Conservation (phyloP, 1,140 invertebrate species). For the Hypothenemus hampei region DNA sequence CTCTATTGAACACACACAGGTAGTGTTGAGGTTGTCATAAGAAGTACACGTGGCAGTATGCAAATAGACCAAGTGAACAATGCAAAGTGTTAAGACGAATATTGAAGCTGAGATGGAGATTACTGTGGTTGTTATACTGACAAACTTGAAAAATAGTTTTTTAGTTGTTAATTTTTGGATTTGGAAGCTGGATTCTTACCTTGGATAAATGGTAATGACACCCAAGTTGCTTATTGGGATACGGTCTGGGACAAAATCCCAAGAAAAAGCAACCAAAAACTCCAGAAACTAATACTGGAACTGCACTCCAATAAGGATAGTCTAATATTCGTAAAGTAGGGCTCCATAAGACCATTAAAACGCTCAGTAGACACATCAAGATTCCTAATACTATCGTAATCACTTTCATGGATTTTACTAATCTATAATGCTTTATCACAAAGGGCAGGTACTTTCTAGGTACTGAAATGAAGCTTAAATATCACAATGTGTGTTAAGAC, state of each 20-base stretch:
- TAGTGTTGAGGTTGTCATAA: constrained; percentile 37
- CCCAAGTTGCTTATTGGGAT: constrained; percentile 43
- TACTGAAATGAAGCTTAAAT: constrained; percentile 32
- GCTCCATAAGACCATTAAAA: constrained; percentile 57
- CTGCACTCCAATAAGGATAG: constrained; percentile 61
- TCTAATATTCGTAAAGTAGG: constrained; percentile 54
- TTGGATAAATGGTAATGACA: constrained; percentile 44
- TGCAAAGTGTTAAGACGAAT: constrained; percentile 45
- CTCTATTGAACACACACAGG: constrained; percentile 38
- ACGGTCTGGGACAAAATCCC: constrained; percentile 47
- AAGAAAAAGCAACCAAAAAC: constrained; percentile 45
- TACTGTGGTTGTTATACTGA: constrained; percentile 44
- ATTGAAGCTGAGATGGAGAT: constrained; percentile 43
- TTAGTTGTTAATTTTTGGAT: neutral
- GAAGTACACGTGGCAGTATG: constrained; percentile 44
- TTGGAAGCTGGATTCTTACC: constrained; percentile 31
- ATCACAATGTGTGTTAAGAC: neutral
- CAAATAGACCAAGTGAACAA: constrained; percentile 46
- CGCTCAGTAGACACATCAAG: constrained; percentile 50
- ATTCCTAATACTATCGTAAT: constrained; percentile 55
- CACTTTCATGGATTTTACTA: constrained; percentile 53
- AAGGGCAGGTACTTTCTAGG: constrained; percentile 35
- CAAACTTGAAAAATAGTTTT: constrained; percentile 37
- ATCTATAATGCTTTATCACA: constrained; percentile 49
- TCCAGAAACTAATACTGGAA: constrained; percentile 52